These are phyloP conservation scores for Saccostrea echinata DNA, from an alignment of 1,140 invertebrate genomes.

Conservation along the genomic window DNA sequence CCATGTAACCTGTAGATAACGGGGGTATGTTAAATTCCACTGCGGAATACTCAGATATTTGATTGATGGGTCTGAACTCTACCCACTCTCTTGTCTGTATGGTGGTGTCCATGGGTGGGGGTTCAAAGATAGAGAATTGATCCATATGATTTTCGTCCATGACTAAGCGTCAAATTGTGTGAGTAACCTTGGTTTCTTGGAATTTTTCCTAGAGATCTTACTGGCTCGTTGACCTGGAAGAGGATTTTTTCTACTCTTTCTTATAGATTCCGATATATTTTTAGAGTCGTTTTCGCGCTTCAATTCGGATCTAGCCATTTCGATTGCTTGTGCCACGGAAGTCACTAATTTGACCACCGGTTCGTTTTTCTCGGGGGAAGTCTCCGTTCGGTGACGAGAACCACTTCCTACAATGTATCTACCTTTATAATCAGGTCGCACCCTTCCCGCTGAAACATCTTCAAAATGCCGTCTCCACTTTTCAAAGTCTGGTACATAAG, in stretches of 20 bases:
- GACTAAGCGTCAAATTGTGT: neutral
- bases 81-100: conserved; percentile 48
- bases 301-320: conserved; percentile 51
- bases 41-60: conserved; percentile 33
- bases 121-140: conserved; percentile 45
- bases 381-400: neutral
- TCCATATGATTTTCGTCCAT: conserved; percentile 45
- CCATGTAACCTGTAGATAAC: conserved; percentile 32
- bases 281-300: conserved; percentile 29
- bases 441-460: conserved; percentile 34
- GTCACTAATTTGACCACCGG: conserved; percentile 39
- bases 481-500: conserved; percentile 47
- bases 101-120: conserved; percentile 6
- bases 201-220: neutral
- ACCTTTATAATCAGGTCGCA: conserved; percentile 36
- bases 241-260: neutral
- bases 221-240: neutral
- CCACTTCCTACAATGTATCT: conserved; percentile 43
- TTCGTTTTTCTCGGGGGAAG: neutral
- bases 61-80: conserved; percentile 49
- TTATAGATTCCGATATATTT: conserved; percentile 1
- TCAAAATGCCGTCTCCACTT: conserved; percentile 42
- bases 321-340: conserved; percentile 40
- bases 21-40: conserved; percentile 44
- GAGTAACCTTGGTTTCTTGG: neutral